Percentiles rank a stretch among this genome's conserved stretches.
These are phyloP conservation scores for Dyspetes luteomarginatus DNA, from an alignment of 2,888 invertebrate species.

Conservation along the genomic window DNA sequence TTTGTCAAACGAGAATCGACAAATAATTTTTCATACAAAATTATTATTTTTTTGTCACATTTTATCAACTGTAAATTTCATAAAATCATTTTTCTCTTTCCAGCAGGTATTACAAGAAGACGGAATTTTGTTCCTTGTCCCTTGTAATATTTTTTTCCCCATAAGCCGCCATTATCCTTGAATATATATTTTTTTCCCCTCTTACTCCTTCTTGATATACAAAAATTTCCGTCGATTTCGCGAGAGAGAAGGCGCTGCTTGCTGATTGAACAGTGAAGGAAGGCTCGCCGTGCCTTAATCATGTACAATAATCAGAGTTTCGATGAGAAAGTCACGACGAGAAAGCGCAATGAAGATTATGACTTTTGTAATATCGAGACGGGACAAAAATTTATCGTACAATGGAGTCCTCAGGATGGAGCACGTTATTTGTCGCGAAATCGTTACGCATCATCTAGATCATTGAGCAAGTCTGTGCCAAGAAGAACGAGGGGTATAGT, in stretches of 20 bases:
- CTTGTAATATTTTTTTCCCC: background rate
- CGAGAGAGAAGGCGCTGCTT: background rate
- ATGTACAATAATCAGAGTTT: constrained; percentile 68
- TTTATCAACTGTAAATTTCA: background rate
- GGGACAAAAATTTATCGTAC: constrained; percentile 68
- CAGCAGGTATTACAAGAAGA: constrained; percentile 33
- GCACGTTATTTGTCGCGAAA: constrained; percentile 68
- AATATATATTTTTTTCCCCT: background rate
- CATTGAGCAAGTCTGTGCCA: constrained; percentile 73
- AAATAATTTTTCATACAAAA: no score
- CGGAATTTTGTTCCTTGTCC: constrained; percentile 20
- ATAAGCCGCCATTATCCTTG: background rate
- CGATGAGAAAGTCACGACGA: constrained; percentile 62
- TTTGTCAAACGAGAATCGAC: no score
- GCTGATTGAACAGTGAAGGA: background rate
- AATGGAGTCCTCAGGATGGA: constrained; percentile 72
- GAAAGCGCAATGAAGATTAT: constrained; percentile 67
- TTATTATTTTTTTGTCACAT: background rate
- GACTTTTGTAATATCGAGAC: constrained; percentile 68
- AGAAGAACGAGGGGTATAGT: constrained; percentile 69
- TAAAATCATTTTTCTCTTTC: background rate
- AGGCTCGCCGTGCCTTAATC: no score
- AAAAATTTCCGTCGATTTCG: background rate
- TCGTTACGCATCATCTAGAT: constrained; percentile 70
- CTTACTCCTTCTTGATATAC: background rate